Evolutionary conservation across 64 coral and sea anemone species (phyloP), one percentile per base, ranked within the genome.

Genomic region (Porites lutea): DNA sequence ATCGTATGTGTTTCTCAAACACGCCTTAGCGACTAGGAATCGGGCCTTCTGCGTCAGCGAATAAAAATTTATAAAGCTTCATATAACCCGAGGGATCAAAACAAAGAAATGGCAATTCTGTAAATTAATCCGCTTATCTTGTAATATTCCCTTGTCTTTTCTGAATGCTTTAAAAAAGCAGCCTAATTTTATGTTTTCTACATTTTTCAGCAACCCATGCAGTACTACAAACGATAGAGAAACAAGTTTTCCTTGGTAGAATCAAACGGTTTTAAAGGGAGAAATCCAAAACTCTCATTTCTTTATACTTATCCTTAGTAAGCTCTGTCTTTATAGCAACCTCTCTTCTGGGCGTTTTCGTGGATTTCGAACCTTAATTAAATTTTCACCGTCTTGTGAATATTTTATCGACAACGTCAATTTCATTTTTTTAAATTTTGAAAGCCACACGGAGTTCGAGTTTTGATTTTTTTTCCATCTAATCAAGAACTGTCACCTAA

Each of bases 391-490:
- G 15, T 48, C 61, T 21, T 52, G 61, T 68, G 61, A 84, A 68
- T 84, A 84, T 68, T 84, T 84, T 20, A 52, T 3, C 2, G 52
- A 8, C 19, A 52, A 49, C 18, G 4, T 68, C 68, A 67, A 83
- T 67, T 83, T 83, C 44, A 68, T 68, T 68, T 64, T 61, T 51
- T 69, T 60, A 84, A 68, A 49, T 84, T 52, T 50, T 47, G 12
- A 69, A 63, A 49, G 61, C 44, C 81, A 52, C 64, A 68, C 52
- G 48, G 49, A 48, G 19, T 69, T 84, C 8, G 45, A 52, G 61
- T 68, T 65, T 84, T 68, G 63, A 84, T 69, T 84, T 52, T 52
- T 68, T 52, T 52, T 68, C 68, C 59, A 47, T 69, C 69, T 84
- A 84, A 84, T 84, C 63, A 84, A 83, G 61, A 51, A 50, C 63